Evolutionary conservation across 2,888 invertebrate genomes (phyloP).

Genomic region (Dugesia japonica): DNA sequence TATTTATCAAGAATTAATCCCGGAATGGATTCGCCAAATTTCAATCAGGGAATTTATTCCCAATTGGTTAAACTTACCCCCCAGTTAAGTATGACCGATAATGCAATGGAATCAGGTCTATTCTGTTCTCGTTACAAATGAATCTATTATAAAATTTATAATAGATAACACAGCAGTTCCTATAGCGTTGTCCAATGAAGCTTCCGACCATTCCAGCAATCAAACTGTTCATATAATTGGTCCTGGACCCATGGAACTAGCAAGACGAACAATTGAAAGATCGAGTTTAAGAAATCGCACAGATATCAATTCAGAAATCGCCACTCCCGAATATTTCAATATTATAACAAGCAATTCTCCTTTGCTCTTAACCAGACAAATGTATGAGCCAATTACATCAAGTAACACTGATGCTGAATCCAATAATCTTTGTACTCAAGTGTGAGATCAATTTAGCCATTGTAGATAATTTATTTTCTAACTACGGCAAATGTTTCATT

Average conservation of each 20-base stretch:
- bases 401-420: background rate
- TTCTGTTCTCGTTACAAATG: too few relatives aligned
- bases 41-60: constrained; percentile 6
- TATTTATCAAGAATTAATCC: constrained; percentile 11
- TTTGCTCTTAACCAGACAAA: background rate
- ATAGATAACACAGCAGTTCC: background rate
- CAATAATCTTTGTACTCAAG: constrained; percentile 9
- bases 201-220: background rate
- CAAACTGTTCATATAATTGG: constrained; percentile 4
- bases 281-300: background rate
- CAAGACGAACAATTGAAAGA: background rate
- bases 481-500: background rate
- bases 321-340: background rate
- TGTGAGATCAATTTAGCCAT: background rate
- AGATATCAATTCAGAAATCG: background rate
- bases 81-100: background rate
- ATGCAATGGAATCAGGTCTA: background rate
- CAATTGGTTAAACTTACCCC: constrained; percentile 2
- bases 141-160: too few relatives aligned
- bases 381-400: background rate
- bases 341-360: background rate
- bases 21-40: background rate
- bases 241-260: background rate
- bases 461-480: background rate
- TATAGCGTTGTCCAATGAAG: background rate